phyloP scores from a whole-genome alignment of 2,113 vertebrate species.

The Psittacara wagleri region DNA sequence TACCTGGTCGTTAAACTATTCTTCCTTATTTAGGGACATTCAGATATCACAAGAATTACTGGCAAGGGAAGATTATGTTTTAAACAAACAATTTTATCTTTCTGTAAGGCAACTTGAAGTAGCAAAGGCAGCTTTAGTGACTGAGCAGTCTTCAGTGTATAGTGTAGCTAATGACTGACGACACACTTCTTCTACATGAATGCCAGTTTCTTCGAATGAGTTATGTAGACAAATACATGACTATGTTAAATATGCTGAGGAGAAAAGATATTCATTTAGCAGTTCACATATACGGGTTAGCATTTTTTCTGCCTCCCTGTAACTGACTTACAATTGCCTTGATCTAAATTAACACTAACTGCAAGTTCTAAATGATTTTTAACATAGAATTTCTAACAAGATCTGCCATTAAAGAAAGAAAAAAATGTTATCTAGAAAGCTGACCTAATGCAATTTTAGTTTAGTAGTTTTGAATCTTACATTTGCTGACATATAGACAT shows the following conservation, averaged over 20 bases:
- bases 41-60: neutral
- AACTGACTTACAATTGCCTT: neutral
- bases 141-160: neutral
- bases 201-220: neutral
- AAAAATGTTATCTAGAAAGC: neutral
- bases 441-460: neutral
- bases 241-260: neutral
- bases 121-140: neutral
- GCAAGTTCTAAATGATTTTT: neutral
- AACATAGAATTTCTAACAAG: neutral
- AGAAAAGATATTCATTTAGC: neutral
- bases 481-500: neutral
- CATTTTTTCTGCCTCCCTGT: neutral
- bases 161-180: neutral
- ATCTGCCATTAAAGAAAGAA: neutral
- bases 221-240: neutral
- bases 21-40: neutral
- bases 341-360: conserved; percentile 15
- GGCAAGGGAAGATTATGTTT: neutral
- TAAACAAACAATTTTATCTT: neutral
- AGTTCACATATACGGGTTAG: neutral
- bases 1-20: neutral
- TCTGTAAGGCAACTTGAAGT: neutral
- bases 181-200: neutral
- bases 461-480: neutral